Conservation (phyloP, 2,797 vertebrate genomes). For the Novumbra hubbsi region DNA sequence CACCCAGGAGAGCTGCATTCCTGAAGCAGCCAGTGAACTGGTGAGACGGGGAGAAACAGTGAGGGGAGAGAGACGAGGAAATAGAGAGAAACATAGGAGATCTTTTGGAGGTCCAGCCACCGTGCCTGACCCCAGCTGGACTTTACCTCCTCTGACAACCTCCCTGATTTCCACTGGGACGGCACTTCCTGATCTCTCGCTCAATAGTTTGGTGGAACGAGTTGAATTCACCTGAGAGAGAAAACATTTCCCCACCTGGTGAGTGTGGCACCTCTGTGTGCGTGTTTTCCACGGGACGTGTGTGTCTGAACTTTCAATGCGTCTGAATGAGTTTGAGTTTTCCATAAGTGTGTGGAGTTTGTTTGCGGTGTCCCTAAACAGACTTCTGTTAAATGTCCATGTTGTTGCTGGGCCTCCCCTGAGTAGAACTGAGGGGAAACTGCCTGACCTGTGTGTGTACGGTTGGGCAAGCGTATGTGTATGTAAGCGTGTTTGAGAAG, state of each 20-base stretch:
- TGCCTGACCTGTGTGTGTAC: not conserved
- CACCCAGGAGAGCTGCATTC: slow-evolving; percentile 37
- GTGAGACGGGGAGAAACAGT: slow-evolving; percentile 4
- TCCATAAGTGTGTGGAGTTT: not conserved
- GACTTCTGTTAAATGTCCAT: slow-evolving; percentile 19
- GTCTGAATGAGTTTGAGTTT: slow-evolving; percentile 2
- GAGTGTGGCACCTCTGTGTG: slow-evolving; percentile 45
- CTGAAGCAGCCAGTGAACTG: slow-evolving; percentile 48
- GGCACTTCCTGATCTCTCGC: not conserved
- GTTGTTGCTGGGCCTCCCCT: not conserved
- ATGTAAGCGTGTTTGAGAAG: slow-evolving; percentile 4
- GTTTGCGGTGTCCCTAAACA: not conserved
- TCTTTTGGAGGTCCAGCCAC: not conserved
- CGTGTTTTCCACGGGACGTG: not conserved
- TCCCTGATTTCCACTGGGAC: not conserved
- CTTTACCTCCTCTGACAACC: not conserved
- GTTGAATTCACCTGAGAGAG: slow-evolving; percentile 13
- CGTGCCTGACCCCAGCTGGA: not conserved
- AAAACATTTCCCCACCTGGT: slow-evolving; percentile 44
- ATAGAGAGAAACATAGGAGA: slow-evolving; percentile 10
- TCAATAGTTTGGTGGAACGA: not conserved
- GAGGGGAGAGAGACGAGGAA: slow-evolving; percentile 23
- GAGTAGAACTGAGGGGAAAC: not conserved
- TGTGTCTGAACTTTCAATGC: slow-evolving; percentile 5
- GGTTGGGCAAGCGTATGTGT: slow-evolving; percentile 8